These are phyloP conservation scores for Crossaster papposus DNA, from an alignment of 53 echinoderm and acorn worm genomes.

Conservation along the genomic window DNA sequence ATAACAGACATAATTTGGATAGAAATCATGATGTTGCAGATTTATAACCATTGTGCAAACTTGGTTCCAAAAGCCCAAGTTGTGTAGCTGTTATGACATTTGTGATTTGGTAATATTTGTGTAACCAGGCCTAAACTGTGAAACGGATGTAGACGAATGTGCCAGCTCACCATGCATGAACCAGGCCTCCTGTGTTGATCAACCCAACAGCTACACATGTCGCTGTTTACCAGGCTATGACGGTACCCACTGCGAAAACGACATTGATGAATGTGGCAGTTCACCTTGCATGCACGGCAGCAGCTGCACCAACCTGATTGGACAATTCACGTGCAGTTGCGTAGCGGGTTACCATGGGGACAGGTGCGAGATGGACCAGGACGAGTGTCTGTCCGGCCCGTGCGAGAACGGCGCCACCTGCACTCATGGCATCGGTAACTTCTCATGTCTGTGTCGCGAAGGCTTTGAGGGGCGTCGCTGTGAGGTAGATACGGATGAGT, in stretches of 20 bases:
- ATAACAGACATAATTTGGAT: no score
- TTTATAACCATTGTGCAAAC: no score
- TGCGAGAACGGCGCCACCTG: conserved; percentile 55
- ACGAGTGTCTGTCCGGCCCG: conserved; percentile 50
- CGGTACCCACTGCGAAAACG: conserved; percentile 40
- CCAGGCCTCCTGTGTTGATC: conserved; percentile 27
- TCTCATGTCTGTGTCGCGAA: conserved; percentile 25
- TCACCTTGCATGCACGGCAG: conserved; percentile 48
- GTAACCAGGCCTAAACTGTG: conserved; percentile 26
- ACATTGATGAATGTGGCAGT: conserved; percentile 50
- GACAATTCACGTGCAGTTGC: conserved; percentile 27
- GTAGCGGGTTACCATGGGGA: conserved; percentile 40
- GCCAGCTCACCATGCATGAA: conserved; percentile 39
- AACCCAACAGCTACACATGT: conserved; percentile 22
- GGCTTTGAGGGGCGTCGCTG: conserved; percentile 53
- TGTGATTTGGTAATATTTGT: not conserved
- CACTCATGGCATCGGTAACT: conserved; percentile 24
- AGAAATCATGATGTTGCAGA: no score
- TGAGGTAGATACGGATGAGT: conserved; percentile 35
- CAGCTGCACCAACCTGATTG: conserved; percentile 29
- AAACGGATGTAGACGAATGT: conserved; percentile 51
- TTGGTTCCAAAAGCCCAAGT: no score
- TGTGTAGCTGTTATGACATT: not conserved
- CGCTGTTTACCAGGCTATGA: conserved; percentile 32
- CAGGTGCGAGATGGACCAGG: conserved; percentile 36